Conservation (phyloP, 2,797 vertebrate genomes). For the Ispidina picta region DNA sequence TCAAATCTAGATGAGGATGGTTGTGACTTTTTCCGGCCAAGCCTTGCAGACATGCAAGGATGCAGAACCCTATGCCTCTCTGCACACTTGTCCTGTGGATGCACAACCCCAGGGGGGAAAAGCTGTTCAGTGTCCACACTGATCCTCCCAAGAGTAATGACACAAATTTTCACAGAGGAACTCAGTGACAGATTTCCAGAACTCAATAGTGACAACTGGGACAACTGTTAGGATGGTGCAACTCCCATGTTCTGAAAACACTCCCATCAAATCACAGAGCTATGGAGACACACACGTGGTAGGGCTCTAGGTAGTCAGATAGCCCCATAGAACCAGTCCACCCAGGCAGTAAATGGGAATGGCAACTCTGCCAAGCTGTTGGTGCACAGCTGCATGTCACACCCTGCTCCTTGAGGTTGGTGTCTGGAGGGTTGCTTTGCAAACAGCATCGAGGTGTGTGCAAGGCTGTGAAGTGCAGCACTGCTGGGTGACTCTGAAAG, state of each 20-base stretch:
- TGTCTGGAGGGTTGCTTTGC: background rate
- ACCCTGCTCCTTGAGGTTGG: background rate
- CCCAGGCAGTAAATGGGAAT: background rate
- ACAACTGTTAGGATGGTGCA: background rate
- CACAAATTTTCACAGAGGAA: background rate
- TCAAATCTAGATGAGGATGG: background rate
- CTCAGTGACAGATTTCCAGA: background rate
- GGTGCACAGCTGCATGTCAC: background rate
- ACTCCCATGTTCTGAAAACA: background rate
- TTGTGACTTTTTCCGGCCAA: background rate
- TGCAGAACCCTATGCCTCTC: background rate
- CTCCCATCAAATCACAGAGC: too few species aligned
- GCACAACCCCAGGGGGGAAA: background rate
- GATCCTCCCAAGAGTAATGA: background rate
- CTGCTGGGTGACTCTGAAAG: background rate
- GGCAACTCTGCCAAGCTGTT: fast-evolving
- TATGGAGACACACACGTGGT: fast-evolving
- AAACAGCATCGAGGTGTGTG: background rate
- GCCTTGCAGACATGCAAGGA: background rate
- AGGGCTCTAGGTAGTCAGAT: background rate
- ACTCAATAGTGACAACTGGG: fast-evolving
- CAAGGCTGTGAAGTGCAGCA: background rate
- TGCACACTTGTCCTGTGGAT: background rate
- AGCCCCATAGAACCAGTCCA: background rate
- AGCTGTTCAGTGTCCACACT: background rate